Evolutionary conservation across 2,888 invertebrate species (phyloP), one percentile per base, ranked within the genome.

Genomic region (Emmelina monodactyla): DNA sequence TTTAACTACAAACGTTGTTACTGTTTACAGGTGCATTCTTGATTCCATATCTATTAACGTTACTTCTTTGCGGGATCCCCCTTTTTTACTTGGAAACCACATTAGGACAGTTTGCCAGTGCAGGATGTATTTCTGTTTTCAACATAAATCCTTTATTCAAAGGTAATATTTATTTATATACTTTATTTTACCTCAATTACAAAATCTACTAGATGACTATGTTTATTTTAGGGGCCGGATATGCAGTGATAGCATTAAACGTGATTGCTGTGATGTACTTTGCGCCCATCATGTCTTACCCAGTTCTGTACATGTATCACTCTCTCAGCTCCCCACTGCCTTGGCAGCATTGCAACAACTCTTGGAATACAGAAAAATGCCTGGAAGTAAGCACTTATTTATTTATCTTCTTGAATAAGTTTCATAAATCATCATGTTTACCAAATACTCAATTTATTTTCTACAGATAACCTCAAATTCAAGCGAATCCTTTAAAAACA

Each of bases 51-150:
- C 73, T 92, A 31, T 59, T 93, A 40, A 92, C 94, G 65, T 71
- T 94, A 32, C 62, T 91, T 28, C 67, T 91, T 34, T 93, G 92
- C 51, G 94, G 94, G 2, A 88, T 94, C 38, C 94, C 94, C 0
- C 76, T 94, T 41, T 94, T 94, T 56, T 92, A 93, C 57, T 80
- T 95, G 83, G 94, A 95, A 69, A 87, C 92, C 0, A 84, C 89
- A 1, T 80, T 94, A 50, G 94, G 94, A 12, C 94, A 95, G 59
- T 92, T 92, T 66, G 84, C 90, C 16, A 88, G 89, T 50, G 86
- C 88, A 22, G 92, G 93, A 45, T 91, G 91, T 47, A 86, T 92
- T 44, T 88, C 89, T 13, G 83, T 92, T 44, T 94, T 92, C 72
- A 87, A 87, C 47, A 85, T 91, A 51, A 86, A 85, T 35, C 94